A percentile compares a stretch with the other conserved stretches of the same genome.
Evolutionary conservation across 2,888 invertebrate genomes (phyloP).

Genomic region (Chironomus tentans): DNA sequence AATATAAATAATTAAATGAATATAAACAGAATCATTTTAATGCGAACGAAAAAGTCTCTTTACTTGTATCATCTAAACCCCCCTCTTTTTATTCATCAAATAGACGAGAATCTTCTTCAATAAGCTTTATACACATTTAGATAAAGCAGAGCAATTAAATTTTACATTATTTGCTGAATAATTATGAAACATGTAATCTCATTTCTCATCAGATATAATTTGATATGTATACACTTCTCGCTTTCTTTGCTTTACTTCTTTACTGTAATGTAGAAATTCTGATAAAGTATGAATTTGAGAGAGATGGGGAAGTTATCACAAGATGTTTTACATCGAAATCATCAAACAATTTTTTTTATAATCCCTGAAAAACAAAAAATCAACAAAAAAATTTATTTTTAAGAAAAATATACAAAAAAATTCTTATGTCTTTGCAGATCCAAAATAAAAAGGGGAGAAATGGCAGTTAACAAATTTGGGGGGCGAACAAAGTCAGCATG

Average conservation of each 20-base stretch:
- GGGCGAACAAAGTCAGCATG: not conserved
- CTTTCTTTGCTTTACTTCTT: not conserved
- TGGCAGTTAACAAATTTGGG: not conserved
- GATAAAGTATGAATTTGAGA: not conserved
- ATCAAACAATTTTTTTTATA: not conserved
- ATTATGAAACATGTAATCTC: slow-evolving; percentile 23
- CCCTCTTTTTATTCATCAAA: not conserved
- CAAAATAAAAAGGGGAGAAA: too few species aligned
- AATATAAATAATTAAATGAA: slow-evolving; percentile 15
- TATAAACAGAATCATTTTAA: not conserved
- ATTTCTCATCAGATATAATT: slow-evolving; percentile 21
- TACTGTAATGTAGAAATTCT: not conserved
- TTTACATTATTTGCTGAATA: slow-evolving; percentile 24
- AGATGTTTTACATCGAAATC: not conserved
- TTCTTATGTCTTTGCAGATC: not conserved
- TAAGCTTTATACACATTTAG: not conserved
- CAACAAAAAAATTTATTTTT: not conserved
- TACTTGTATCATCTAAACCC: not conserved
- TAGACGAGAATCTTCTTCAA: not conserved
- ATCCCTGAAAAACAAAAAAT: not conserved
- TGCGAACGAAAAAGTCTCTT: not conserved
- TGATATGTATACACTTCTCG: not conserved
- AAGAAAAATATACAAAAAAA: not conserved
- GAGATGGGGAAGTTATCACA: not conserved
- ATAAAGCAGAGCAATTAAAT: slow-evolving; percentile 12